Evolutionary conservation across 2,113 vertebrate genomes (phyloP).

Genomic region (Andinoacara biseriatus): DNA sequence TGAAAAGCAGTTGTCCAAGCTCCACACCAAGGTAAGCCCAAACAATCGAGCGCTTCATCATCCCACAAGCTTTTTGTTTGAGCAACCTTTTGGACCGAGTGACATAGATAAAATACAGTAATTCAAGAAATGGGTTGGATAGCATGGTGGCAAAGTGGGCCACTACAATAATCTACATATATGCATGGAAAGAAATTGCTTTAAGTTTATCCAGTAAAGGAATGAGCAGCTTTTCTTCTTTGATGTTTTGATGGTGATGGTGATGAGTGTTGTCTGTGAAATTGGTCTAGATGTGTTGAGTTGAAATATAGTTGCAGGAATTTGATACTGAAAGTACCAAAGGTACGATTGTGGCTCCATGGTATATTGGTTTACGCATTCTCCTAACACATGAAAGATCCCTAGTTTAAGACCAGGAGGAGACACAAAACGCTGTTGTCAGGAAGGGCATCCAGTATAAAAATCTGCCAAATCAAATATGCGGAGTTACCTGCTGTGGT

Average conservation of each 20-base stretch:
- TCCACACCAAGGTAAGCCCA: conserved; percentile 92
- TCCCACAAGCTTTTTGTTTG: background rate
- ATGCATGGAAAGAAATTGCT: background rate
- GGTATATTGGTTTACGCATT: background rate
- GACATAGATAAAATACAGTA: background rate
- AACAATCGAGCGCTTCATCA: background rate
- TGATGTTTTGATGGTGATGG: background rate
- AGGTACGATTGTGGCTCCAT: background rate
- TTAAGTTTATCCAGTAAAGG: background rate
- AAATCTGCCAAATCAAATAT: background rate
- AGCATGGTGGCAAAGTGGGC: background rate
- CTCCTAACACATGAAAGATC: background rate
- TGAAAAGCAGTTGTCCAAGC: conserved; percentile 95
- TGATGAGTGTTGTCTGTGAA: background rate
- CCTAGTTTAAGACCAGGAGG: background rate
- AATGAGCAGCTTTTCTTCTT: background rate
- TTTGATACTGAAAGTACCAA: background rate
- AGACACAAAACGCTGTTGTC: background rate
- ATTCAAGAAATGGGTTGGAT: background rate
- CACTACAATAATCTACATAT: background rate
- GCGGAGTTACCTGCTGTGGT: background rate
- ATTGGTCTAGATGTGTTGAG: background rate
- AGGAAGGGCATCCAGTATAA: background rate
- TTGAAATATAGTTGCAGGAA: background rate
- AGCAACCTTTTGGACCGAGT: background rate